Evolutionary conservation across 23 tunicate genomes (phyloP).

Genomic region (Ascidia mentula): DNA sequence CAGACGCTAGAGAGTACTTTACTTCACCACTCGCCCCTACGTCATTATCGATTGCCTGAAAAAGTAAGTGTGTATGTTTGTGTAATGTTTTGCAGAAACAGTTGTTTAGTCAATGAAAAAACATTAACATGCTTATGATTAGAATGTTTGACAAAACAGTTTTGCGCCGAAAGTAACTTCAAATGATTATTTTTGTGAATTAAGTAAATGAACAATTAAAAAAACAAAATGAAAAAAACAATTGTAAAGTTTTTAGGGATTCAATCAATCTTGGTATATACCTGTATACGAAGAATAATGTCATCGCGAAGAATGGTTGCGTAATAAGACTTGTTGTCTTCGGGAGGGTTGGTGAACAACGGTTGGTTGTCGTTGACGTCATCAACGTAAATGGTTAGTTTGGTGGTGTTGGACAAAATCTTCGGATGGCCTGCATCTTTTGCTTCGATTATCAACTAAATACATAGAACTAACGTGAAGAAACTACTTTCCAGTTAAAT

Average conservation of each 20-base stretch:
- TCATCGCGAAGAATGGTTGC: slow-evolving; percentile 68
- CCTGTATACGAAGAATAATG: slow-evolving; percentile 44
- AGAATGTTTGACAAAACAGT: no score
- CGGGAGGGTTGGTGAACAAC: slow-evolving; percentile 38
- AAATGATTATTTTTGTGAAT: no score
- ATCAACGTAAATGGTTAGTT: slow-evolving; percentile 20
- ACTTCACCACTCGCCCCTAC: slow-evolving; percentile 41
- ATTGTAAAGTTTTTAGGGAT: no score
- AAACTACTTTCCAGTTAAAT: no score
- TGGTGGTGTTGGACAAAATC: slow-evolving; percentile 30
- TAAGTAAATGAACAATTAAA: no score
- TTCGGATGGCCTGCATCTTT: slow-evolving; percentile 54
- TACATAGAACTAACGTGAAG: not conserved
- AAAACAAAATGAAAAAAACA: no score
- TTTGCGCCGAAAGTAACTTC: no score
- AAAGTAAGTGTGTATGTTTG: not conserved
- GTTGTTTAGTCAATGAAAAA: no score
- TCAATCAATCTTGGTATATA: not conserved
- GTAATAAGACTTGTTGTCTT: slow-evolving; percentile 39
- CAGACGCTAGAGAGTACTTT: slow-evolving; percentile 28
- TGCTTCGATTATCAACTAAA: slow-evolving; percentile 66
- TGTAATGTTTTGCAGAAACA: no score
- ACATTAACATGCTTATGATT: no score
- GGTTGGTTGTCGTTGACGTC: slow-evolving; percentile 89
- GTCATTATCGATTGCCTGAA: slow-evolving; percentile 78